These are phyloP conservation scores for Coptotermes formosanus DNA, from an alignment of 1,140 invertebrate genomes.

Conservation along the genomic window DNA sequence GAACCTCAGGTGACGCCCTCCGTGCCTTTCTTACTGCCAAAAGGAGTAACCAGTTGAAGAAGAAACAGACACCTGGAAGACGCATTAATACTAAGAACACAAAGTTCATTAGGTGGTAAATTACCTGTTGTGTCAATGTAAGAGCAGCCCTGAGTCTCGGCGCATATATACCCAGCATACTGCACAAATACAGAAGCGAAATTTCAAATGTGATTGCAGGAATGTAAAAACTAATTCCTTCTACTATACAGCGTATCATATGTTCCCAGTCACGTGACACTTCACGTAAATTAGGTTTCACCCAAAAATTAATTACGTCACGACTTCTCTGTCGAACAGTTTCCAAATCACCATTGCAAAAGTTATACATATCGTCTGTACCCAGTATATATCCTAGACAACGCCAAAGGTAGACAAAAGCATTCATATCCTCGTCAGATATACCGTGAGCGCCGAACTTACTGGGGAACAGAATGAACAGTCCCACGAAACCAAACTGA, in stretches of 20 bases:
- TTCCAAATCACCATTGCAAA: constrained; percentile 52
- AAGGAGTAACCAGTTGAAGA: constrained; percentile 36
- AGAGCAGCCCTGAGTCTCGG: constrained; percentile 42
- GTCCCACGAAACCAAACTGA: constrained; percentile 34
- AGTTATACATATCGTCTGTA: constrained; percentile 55
- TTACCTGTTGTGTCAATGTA: constrained; percentile 39
- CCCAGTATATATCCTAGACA: constrained; percentile 51
- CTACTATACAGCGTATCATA: constrained; percentile 47
- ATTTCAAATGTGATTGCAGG: constrained; percentile 42
- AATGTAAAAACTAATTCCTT: constrained; percentile 45
- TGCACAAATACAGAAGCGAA: constrained; percentile 42
- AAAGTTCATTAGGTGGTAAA: constrained; percentile 36
- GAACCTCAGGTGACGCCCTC: background rate
- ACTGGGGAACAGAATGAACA: constrained; percentile 22
- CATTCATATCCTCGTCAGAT: constrained; percentile 44
- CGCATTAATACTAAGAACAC: constrained; percentile 34
- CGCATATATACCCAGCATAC: constrained; percentile 42
- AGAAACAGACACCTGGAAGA: constrained; percentile 33
- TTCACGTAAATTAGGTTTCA: constrained; percentile 47
- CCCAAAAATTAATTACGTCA: constrained; percentile 45
- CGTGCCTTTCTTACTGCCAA: constrained; percentile 35
- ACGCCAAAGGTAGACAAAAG: constrained; percentile 53
- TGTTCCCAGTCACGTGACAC: constrained; percentile 49
- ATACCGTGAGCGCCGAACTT: constrained; percentile 43
- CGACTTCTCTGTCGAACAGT: constrained; percentile 46